Evolutionary conservation across 2,113 vertebrate species (phyloP).

Genomic region (Cyprinodon brontotheroides): DNA sequence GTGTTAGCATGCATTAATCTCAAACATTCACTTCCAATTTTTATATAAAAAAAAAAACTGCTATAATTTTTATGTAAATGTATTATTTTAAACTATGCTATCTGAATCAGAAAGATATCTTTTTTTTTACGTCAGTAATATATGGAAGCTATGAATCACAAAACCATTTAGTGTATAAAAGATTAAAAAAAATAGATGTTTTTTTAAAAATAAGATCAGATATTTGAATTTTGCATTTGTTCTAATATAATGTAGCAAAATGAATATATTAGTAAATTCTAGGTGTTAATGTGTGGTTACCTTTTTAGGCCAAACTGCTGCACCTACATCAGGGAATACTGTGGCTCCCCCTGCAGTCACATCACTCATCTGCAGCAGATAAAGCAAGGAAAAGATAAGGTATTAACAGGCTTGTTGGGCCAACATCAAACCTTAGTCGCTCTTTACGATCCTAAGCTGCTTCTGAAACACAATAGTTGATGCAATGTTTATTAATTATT

Average conservation of each 20-base stretch:
- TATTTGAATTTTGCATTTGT: background rate
- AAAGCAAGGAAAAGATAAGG: constrained; percentile 2
- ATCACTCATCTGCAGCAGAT: constrained; percentile 90
- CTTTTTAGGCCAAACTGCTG: constrained; percentile 94
- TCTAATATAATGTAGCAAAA: background rate
- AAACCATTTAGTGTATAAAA: too few species aligned
- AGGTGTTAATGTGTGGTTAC: constrained; percentile 63
- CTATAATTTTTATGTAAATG: too few species aligned
- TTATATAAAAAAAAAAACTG: too few species aligned
- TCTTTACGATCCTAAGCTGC: background rate
- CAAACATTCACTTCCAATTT: too few species aligned
- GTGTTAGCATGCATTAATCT: background rate
- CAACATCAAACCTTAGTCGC: background rate
- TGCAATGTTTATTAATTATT: background rate
- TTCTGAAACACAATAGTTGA: background rate
- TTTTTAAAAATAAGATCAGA: background rate
- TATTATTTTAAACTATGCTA: too few species aligned
- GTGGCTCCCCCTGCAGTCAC: constrained; percentile 96
- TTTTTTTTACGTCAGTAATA: too few species aligned
- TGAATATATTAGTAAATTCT: background rate
- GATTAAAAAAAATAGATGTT: background rate
- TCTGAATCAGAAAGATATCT: too few species aligned
- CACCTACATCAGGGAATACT: constrained; percentile 97
- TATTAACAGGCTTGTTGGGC: background rate
- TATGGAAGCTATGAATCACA: too few species aligned